Evolutionary conservation across 2,888 invertebrate genomes (phyloP).

Genomic region (Dolichopus griseipennis): DNA sequence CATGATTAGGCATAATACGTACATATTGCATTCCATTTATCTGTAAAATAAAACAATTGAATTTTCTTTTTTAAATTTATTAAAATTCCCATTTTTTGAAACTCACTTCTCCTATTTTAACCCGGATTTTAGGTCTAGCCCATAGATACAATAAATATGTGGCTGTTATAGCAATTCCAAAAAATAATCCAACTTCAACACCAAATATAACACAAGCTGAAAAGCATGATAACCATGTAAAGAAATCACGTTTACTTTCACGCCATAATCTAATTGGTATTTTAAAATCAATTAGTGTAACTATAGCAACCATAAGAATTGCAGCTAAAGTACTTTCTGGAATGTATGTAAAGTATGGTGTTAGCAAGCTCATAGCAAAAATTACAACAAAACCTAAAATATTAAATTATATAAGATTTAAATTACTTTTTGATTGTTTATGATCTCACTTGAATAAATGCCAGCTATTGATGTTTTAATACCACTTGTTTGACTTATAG

Average conservation of each 20-base stretch:
- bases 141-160: slow-evolving; percentile 57
- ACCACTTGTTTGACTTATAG: slow-evolving; percentile 80
- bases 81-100: background rate
- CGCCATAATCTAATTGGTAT: slow-evolving; percentile 50
- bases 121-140: slow-evolving; percentile 51
- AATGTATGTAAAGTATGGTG: slow-evolving; percentile 81
- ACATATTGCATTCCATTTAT: slow-evolving; percentile 50
- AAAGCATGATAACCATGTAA: slow-evolving; percentile 60
- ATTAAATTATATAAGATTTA: too few relatives aligned
- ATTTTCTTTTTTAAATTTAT: background rate
- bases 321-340: slow-evolving; percentile 78
- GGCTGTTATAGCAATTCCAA: slow-evolving; percentile 59
- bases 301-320: slow-evolving; percentile 77
- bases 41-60: slow-evolving; percentile 29
- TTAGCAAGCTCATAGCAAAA: slow-evolving; percentile 72
- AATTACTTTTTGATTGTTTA: too few relatives aligned
- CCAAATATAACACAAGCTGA: slow-evolving; percentile 57
- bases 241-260: slow-evolving; percentile 53
- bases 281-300: slow-evolving; percentile 50
- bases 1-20: slow-evolving; percentile 55
- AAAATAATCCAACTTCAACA: slow-evolving; percentile 71
- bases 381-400: slow-evolving; percentile 66
- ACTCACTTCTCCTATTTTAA: slow-evolving; percentile 35
- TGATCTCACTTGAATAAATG: slow-evolving; percentile 34
- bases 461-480: slow-evolving; percentile 68